A percentile compares a stretch with the other conserved stretches of the same genome.
Evolutionary conservation across 2,888 invertebrate genomes (phyloP).

Genomic region (Phyto melanocephala): DNA sequence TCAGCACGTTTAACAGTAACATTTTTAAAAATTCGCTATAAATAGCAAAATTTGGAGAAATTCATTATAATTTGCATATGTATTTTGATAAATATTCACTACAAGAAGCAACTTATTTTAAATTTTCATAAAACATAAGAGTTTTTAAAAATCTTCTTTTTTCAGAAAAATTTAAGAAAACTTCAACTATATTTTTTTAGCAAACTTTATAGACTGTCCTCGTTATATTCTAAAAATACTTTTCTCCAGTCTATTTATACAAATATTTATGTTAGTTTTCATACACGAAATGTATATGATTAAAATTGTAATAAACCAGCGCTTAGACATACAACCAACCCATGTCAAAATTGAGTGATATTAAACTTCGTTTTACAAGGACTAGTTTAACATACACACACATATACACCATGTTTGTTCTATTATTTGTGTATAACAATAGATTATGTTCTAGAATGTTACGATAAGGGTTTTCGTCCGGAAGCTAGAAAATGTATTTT

Average conservation of each 20-base stretch:
- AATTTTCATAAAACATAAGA: too few species aligned
- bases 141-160: too few species aligned
- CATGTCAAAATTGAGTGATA: conserved; percentile 14
- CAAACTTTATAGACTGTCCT: neutral
- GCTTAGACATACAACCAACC: neutral
- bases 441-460: conserved; percentile 16
- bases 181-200: neutral
- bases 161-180: too few species aligned
- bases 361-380: neutral
- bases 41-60: too few species aligned
- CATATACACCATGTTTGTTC: neutral
- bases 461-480: neutral
- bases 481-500: neutral
- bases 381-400: neutral
- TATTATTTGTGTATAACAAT: neutral
- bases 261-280: neutral
- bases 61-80: too few species aligned
- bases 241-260: neutral
- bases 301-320: neutral
- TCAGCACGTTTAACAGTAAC: too few species aligned
- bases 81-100: too few species aligned
- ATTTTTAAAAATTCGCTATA: too few species aligned
- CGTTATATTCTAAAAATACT: neutral
- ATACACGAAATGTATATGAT: neutral
- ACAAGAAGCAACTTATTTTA: too few species aligned